phyloP scores from a whole-genome alignment of 1,140 invertebrate species.

The Anastrepha ludens region DNA sequence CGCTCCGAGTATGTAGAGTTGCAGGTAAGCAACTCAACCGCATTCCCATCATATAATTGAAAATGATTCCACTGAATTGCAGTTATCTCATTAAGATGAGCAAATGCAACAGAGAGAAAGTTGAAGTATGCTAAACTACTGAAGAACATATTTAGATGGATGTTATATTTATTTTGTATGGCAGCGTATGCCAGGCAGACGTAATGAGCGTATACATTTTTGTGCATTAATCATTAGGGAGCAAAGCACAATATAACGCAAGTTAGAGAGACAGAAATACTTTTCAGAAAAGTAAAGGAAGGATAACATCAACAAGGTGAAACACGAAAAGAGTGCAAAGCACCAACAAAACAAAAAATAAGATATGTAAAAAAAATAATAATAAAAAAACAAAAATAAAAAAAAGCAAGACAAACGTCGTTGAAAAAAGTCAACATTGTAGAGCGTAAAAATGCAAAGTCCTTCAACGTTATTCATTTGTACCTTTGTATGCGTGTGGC shows the following conservation, averaged over 20 bases:
- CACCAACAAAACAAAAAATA: neutral
- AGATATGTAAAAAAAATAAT: neutral
- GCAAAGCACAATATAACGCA: neutral
- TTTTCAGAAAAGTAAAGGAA: neutral
- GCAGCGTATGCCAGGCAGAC: neutral
- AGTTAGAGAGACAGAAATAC: neutral
- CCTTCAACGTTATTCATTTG: neutral
- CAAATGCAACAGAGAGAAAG: too few relatives aligned
- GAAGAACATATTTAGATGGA: neutral
- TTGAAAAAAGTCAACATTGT: neutral
- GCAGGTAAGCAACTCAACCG: neutral
- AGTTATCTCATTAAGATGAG: too few relatives aligned
- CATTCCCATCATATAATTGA: too few relatives aligned
- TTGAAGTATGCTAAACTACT: neutral
- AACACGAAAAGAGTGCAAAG: neutral
- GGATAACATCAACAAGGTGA: neutral
- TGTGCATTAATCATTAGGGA: slow-evolving; percentile 38
- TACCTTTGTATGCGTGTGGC: neutral
- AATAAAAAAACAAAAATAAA: neutral
- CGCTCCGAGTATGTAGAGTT: neutral
- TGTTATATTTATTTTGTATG: slow-evolving; percentile 18
- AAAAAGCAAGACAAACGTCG: neutral
- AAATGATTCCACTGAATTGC: too few relatives aligned
- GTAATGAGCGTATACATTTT: slow-evolving; percentile 45
- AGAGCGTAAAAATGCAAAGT: slow-evolving; percentile 10